Evolutionary conservation across 2,797 vertebrate genomes (phyloP), one percentile per base, ranked within the genome.

Genomic region (Gymnothorax reevesii): DNA sequence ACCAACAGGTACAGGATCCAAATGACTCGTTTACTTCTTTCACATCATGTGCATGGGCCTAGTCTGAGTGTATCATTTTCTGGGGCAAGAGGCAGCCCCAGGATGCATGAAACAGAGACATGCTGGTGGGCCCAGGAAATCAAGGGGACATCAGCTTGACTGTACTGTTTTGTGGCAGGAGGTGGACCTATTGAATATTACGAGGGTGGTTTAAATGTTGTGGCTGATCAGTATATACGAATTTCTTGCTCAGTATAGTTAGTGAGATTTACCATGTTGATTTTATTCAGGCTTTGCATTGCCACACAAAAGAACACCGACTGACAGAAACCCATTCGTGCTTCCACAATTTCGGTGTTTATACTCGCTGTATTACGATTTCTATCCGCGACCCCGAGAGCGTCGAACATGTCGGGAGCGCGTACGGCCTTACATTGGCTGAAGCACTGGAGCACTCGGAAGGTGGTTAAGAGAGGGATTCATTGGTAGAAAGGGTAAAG

Each of bases 401-500:
- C 83, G 86, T 86, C 82, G 83, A 83, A 88, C 49, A 85, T 69
- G 84, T 87, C 85, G 88, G 57, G 54, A 87, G 89, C 89, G 87
- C 85, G 90, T 88, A 86, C 87, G 94, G 94, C 95, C 94, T 94
- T 92, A 89, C 42, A 88, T 91, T 89, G 75, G 79, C 64, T 89
- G 87, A 83, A 87, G 88, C 91, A 90, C 89, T 85, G 88, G 90
- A 88, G 13, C 90, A 83, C 57, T 62, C 86, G 66, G 42, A 85
- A 83, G 90, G 91, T 75, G 89, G 84, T 90, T 27, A 91, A 89
- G 59, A 91, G 90, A 92, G 94, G 93, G 93, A 94, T 94, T 95
- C 92, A 83, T 86, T 84, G 87, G 87, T 73, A 86, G 66, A 71
- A 83, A 75, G 82, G 54, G 82, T 69, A 80, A 87, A 86, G 66